Evolutionary conservation across 1,140 invertebrate genomes (phyloP).

Genomic region (Drosophila baimaii): DNA sequence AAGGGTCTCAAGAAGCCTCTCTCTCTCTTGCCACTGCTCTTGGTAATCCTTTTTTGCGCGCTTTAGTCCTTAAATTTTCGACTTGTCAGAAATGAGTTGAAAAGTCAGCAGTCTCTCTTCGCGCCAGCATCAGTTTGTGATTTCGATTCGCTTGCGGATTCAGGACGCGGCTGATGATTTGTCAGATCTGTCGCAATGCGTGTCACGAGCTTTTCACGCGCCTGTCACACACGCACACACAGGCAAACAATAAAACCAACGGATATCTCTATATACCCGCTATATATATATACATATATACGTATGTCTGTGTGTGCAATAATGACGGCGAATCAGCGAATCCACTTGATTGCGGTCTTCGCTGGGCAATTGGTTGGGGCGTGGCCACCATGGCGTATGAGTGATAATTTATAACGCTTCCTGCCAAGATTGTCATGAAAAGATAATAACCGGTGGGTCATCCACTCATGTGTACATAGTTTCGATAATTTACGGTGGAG

Average conservation of each 20-base stretch:
- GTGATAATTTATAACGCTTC: conserved; percentile 32
- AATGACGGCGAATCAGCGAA: conserved; percentile 26
- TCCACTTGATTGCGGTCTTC: conserved; percentile 24
- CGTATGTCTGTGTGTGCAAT: no score
- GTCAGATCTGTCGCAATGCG: conserved; percentile 50
- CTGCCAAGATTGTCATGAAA: conserved; percentile 3
- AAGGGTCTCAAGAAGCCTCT: conserved; percentile 19
- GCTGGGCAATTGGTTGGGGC: conserved; percentile 8
- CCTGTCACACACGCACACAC: conserved; percentile 30
- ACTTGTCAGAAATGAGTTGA: background rate
- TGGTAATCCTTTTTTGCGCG: background rate
- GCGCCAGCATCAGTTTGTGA: background rate
- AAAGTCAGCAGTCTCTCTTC: conserved; percentile 1
- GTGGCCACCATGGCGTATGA: conserved; percentile 33
- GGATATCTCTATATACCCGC: background rate
- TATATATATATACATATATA: background rate
- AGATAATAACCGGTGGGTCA: conserved; percentile 4
- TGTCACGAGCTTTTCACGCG: conserved; percentile 54
- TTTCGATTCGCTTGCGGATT: background rate
- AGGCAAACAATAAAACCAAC: background rate
- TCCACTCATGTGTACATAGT: no score
- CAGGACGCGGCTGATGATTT: conserved; percentile 29
- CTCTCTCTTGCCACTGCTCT: background rate
- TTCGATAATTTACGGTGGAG: background rate
- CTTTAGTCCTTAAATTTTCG: background rate